Evolutionary conservation across 2,888 invertebrate species (phyloP).

Genomic region (Cheilosia variabilis): DNA sequence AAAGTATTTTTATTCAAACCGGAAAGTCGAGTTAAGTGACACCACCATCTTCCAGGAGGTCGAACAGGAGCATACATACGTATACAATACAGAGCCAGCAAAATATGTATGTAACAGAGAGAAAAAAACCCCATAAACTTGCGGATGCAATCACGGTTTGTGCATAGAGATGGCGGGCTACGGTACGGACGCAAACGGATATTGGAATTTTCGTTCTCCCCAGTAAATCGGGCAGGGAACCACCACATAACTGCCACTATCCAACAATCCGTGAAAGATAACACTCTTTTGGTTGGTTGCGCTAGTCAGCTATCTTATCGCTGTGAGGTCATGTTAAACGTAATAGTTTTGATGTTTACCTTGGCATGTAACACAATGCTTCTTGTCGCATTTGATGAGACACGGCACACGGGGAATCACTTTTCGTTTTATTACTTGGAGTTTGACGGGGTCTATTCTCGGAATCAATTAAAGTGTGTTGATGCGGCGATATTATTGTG

Average conservation of each 20-base stretch:
- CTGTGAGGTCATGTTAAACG: constrained; percentile 36
- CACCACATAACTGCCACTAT: not conserved
- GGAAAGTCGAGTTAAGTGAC: constrained; percentile 74
- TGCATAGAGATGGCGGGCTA: not conserved
- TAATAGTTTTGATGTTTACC: constrained; percentile 48
- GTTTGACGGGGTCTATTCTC: not conserved
- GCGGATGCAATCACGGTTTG: constrained; percentile 68
- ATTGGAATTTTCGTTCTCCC: constrained; percentile 24
- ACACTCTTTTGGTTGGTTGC: constrained; percentile 21
- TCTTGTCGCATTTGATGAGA: constrained; percentile 25
- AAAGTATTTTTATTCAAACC: constrained; percentile 73
- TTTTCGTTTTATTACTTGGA: not conserved
- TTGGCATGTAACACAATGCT: constrained; percentile 43
- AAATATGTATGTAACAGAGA: not conserved
- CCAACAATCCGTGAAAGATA: constrained; percentile 18
- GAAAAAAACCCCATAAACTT: constrained; percentile 45
- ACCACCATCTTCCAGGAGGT: constrained; percentile 70
- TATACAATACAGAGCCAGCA: constrained; percentile 2
- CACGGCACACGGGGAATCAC: constrained; percentile 18
- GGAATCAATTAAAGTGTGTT: constrained; percentile 38
- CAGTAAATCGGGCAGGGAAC: constrained; percentile 17
- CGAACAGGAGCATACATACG: constrained; percentile 49
- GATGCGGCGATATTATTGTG: not conserved
- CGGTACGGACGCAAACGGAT: constrained; percentile 26
- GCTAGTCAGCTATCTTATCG: constrained; percentile 48